Evolutionary conservation across 2,797 vertebrate genomes (phyloP), one percentile per base, ranked within the genome.

Genomic region (Enteromius unitaeniatus): DNA sequence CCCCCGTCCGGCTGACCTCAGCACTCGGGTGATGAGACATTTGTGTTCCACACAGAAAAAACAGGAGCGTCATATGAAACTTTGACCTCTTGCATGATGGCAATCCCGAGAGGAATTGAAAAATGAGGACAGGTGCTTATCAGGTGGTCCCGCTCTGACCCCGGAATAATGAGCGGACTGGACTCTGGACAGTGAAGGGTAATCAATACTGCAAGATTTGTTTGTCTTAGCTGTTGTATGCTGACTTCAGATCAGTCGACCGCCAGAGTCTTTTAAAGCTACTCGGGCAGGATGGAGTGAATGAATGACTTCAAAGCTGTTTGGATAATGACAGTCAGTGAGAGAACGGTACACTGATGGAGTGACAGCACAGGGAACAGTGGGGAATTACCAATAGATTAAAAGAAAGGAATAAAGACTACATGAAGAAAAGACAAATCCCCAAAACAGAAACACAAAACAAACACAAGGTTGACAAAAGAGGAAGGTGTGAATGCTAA

Each of bases 231-330:
- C 40, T 23, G 2, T 53, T 21, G 40, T 23, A 89, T 83, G 84
- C 91, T 90, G 88, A 92, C 89, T 91, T 70, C 31, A 65, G 58
- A 82, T 74, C 88, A 85, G 81, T 85, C 65, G 88, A 90, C 88
- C 91, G 91, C 34, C 19, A 1, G 42, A 47, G 89, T 90, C 90
- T 92, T 90, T 87, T 92, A 94, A 93, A 93, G 92, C 91, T 92
- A 94, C 93, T 94, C 92, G 93, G 89, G 89, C 87, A 90, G 81
- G 89, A 87, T 89, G 92, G 90, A 90, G 89, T 87, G 84, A 90
- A 89, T 87, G 83, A 87, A 89, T 89, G 89, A 93, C 91, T 92
- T 93, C 89, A 93, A 94, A 94, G 93, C 90, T 90, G 92, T 93
- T 94, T 94, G 93, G 91, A 94, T 91, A 94, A 94, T 93, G 92